phyloP scores from a whole-genome alignment of 2,888 invertebrate genomes.

The Drosophila crucigera region DNA sequence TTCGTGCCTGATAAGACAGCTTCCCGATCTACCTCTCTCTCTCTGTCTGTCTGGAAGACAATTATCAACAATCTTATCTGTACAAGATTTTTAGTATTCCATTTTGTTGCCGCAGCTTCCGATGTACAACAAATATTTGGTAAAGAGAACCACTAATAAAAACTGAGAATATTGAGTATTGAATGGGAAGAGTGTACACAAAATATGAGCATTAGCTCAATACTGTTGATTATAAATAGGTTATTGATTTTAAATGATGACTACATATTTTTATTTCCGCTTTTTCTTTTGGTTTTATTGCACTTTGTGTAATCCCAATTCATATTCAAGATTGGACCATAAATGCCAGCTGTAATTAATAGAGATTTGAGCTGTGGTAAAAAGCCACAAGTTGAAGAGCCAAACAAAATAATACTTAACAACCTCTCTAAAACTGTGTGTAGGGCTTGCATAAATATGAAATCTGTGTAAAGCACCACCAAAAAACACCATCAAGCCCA shows the following conservation, averaged over 20 bases:
- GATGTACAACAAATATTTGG: conserved; percentile 4
- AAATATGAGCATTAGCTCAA: background rate
- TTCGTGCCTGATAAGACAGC: conserved; percentile 16
- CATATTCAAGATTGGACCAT: background rate
- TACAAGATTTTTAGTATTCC: background rate
- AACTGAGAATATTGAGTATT: background rate
- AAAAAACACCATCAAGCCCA: conserved; percentile 1
- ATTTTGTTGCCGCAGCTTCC: conserved; percentile 28
- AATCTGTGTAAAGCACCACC: background rate
- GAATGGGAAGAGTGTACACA: background rate
- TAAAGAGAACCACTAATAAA: background rate
- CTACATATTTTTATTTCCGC: too few species aligned
- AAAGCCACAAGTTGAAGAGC: conserved; percentile 35
- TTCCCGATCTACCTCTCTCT: background rate
- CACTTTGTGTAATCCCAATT: background rate
- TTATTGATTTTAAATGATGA: background rate
- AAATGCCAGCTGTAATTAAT: conserved; percentile 28
- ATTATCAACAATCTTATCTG: conserved; percentile 1
- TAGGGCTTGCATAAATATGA: conserved; percentile 3
- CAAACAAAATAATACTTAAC: conserved; percentile 3
- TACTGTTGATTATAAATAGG: background rate
- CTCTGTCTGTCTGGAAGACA: background rate
- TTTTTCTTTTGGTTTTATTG: background rate
- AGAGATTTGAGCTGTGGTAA: conserved; percentile 4
- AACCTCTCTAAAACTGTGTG: background rate